phyloP scores from a whole-genome alignment of 92 coral and sea anemone species.

The Muricea muricata region DNA sequence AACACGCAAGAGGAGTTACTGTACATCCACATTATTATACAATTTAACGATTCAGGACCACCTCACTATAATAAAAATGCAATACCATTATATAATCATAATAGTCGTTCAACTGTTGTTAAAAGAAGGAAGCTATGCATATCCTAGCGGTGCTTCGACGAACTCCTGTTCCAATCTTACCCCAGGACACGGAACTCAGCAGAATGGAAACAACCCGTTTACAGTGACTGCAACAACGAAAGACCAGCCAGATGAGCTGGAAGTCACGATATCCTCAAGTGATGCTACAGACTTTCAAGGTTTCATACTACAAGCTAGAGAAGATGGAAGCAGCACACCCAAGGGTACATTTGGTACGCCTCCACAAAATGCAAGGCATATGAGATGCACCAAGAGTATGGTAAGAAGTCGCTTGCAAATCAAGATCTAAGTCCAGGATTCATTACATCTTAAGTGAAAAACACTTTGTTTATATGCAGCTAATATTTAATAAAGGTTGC shows the following conservation, averaged over 20 bases:
- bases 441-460: too few species aligned
- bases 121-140: neutral
- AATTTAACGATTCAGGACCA: neutral
- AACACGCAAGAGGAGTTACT: too few species aligned
- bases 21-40: too few species aligned
- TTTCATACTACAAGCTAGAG: constrained; percentile 24
- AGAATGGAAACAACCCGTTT: constrained; percentile 19
- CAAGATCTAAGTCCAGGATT: too few species aligned
- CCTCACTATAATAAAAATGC: neutral
- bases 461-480: too few species aligned
- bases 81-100: neutral
- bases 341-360: neutral
- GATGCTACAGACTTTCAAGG: neutral
- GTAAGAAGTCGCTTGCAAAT: neutral
- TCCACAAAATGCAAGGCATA: neutral
- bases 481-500: too few species aligned
- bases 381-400: neutral
- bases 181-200: neutral
- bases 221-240: constrained; percentile 41
- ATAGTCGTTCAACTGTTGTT: neutral
- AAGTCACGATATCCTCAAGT: neutral
- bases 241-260: neutral
- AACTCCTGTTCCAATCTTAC: neutral
- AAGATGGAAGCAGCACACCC: neutral
- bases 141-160: neutral